These are phyloP conservation scores for Syngnathus acus DNA, from an alignment of 2,797 vertebrate genomes.

Conservation along the genomic window DNA sequence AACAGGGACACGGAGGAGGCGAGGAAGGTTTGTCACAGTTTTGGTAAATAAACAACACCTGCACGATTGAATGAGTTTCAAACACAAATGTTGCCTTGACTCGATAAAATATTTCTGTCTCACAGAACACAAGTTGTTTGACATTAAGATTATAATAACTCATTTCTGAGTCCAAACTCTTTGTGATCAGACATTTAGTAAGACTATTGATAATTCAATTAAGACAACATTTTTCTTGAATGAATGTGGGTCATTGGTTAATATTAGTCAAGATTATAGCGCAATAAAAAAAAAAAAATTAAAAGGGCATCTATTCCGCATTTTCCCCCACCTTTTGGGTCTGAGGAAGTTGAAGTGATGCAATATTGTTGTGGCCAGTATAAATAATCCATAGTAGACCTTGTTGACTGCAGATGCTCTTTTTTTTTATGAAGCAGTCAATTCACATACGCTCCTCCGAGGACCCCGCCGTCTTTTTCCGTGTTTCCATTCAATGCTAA, in stretches of 20 bases:
- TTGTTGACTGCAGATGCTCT: conserved; percentile 23
- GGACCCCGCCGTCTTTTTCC: conserved; percentile 11
- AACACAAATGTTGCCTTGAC: neutral
- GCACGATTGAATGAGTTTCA: neutral
- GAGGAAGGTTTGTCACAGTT: neutral
- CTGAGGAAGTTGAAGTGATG: neutral
- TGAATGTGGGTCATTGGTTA: too few species aligned
- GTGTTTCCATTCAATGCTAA: conserved; percentile 52
- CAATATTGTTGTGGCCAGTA: neutral
- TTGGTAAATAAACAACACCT: neutral
- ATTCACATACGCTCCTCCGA: conserved; percentile 2
- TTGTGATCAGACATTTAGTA: too few species aligned
- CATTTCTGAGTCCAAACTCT: too few species aligned
- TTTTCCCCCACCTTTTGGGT: neutral
- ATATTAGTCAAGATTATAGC: too few species aligned
- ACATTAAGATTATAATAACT: too few species aligned
- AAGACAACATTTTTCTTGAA: too few species aligned
- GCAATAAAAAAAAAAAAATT: neutral
- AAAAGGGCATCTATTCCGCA: neutral
- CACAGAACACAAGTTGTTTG: too few species aligned
- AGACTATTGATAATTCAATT: too few species aligned
- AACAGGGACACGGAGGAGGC: conserved; percentile 6
- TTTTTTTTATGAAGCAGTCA: conserved; percentile 4
- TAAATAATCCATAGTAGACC: neutral
- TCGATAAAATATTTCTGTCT: neutral